A percentile compares a stretch with the other conserved stretches of the same genome.
These are phyloP conservation scores for Calypte anna DNA, from an alignment of 2,113 vertebrate species.

Conservation along the genomic window DNA sequence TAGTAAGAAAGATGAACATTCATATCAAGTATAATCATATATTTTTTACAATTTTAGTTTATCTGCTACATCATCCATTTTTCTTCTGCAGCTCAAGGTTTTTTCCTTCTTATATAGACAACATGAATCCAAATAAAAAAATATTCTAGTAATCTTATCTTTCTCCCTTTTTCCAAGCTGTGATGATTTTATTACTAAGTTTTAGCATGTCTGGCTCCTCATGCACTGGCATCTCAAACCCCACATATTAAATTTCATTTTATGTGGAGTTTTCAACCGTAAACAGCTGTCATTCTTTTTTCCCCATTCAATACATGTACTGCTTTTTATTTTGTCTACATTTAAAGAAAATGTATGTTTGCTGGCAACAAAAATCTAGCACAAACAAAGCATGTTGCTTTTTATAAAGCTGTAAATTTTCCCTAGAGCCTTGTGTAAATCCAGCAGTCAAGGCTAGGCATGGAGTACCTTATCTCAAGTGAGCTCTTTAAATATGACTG, in stretches of 20 bases:
- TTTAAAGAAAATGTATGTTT: constrained; percentile 4
- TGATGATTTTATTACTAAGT: background rate
- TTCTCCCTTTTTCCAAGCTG: background rate
- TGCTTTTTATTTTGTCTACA: background rate
- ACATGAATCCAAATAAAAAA: background rate
- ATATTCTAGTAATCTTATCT: background rate
- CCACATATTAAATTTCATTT: background rate
- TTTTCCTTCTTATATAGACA: background rate
- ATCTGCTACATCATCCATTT: background rate
- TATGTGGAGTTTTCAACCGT: background rate
- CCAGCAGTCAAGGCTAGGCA: background rate
- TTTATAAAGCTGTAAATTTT: background rate
- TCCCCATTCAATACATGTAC: background rate
- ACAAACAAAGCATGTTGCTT: background rate
- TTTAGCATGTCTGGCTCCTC: background rate
- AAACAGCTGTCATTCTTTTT: background rate
- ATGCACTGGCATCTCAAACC: background rate
- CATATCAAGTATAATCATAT: background rate
- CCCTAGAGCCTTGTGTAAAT: background rate
- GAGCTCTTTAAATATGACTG: background rate
- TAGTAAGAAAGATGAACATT: background rate
- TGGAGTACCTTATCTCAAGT: background rate
- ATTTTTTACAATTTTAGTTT: background rate
- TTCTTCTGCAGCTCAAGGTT: background rate
- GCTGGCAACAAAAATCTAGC: background rate